A percentile compares a stretch with the other conserved stretches of the same genome.
Conservation (phyloP, 2,888 invertebrate genomes). For the Cephus runcator region DNA sequence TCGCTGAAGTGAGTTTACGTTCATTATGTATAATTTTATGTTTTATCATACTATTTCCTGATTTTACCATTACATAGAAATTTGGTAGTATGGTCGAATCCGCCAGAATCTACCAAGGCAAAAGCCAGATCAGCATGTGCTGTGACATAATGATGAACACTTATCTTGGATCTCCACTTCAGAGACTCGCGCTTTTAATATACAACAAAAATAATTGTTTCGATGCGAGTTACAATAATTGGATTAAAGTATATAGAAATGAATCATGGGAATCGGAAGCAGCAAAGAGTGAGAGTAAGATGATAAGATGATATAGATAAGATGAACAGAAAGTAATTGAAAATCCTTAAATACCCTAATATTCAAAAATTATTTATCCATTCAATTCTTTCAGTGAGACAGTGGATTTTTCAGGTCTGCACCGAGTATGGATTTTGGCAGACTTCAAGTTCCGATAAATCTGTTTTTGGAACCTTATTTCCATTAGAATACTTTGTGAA, state of each 20-base stretch:
- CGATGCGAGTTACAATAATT: slow-evolving; percentile 31
- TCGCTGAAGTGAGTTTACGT: slow-evolving; percentile 42
- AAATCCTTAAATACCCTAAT: neutral
- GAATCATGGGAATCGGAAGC: slow-evolving; percentile 28
- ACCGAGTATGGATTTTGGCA: slow-evolving; percentile 89
- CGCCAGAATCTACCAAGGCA: slow-evolving; percentile 26
- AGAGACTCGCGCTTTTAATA: slow-evolving; percentile 37
- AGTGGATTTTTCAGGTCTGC: slow-evolving; percentile 88
- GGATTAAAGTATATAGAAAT: slow-evolving; percentile 25
- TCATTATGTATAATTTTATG: neutral
- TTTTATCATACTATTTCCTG: slow-evolving; percentile 4
- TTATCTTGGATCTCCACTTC: slow-evolving; percentile 35
- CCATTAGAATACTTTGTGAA: slow-evolving; percentile 67
- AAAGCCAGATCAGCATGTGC: slow-evolving; percentile 30
- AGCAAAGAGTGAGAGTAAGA: slow-evolving; percentile 26
- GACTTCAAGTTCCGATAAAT: slow-evolving; percentile 71
- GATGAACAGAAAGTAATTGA: neutral
- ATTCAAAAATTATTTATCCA: neutral
- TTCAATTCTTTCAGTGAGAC: slow-evolving; percentile 69
- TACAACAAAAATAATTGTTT: slow-evolving; percentile 18
- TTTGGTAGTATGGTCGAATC: slow-evolving; percentile 53
- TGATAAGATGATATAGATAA: neutral
- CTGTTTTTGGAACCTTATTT: slow-evolving; percentile 72
- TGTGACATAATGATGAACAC: slow-evolving; percentile 43
- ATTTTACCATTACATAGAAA: slow-evolving; percentile 25